Evolutionary conservation across 2,888 invertebrate genomes (phyloP), one percentile per base, ranked within the genome.

Genomic region (Xanthorhoe designata): DNA sequence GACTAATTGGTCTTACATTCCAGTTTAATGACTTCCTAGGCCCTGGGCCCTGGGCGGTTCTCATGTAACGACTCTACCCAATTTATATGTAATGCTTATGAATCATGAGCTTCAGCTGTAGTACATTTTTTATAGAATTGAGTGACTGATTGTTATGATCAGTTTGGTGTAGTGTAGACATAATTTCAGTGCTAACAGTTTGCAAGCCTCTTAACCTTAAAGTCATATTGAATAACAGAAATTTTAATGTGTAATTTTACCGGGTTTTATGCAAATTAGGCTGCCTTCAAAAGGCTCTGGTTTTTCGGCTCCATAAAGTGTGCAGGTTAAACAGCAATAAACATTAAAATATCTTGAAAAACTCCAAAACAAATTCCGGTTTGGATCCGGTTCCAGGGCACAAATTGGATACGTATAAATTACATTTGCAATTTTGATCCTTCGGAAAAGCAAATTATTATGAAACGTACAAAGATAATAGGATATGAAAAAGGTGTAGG

Each of bases 1-100:
- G 64, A 56, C 59, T 86, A 87, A 89, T 85, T 85, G 83, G 80
- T 82, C 74, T 76, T 76, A 76, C 87, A 88, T 89, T 86, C 88
- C 86, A 65, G 65, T 56, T 74, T 80, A 80, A 83, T 86, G 85
- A 86, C 77, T 84, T 82, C 82, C 73, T 61, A 68, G 69, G 66
- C 68, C n/a, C n/a, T 24, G 24, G 24, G 24, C 24, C 59, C 61
- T 38, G 56, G 69, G 77, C 72, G 61, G 77, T 78, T 80, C 77
- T 72, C 77, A 75, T 75, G 71, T 76, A 74, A 69, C 69, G 63
- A 66, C 70, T 72, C 68, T 72, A 78, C 75, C 75, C 60, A 69
- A 7, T 6, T 38, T 15, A 13, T 47, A 47, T 47, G 15, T 35
- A 53, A 13, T 47, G 13, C 5, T 68, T 70, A 73, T 78, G 75